Base-by-base conservation (phyloP, 2,113 vertebrate genomes). In the Pomatorhinus ruficollis region DNA sequence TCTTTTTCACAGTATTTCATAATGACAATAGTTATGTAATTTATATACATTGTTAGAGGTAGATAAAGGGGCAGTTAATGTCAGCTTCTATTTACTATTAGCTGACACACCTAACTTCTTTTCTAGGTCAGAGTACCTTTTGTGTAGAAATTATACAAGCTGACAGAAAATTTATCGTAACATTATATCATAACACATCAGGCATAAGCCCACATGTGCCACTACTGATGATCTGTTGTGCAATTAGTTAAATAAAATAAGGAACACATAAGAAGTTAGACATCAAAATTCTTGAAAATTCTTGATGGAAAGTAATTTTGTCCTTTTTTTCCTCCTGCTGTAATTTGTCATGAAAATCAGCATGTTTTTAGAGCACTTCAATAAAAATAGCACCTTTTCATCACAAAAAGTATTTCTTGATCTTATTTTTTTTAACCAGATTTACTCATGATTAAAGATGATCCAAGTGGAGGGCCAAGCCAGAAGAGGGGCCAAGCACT, bases 381-480 rank as follows among this genome's bases (percentile, higher is more conserved):
- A 70, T 87, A 84, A 86, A 93, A 95, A 91, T 87, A 92, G 39
- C 71, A 70, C 92, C 79, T 90, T 94, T 83, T 89, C 35, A 89
- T 95, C 30, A 59, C 11, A 77, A 77, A 92, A 95, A 92, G 24
- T n/a, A 77, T 69, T 90, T 87, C 47, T 86, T 86, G 30, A 20
- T 64, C 33, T 33, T 53, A 39, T 27, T 82, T 69, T 61, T 87
- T 93, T 71, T 9, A 35, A 56, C 47, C 25, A 95, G 80, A 91
- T 96, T 94, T 95, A 81, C 45, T 92, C 45, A 53, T 79, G 60
- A 89, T 94, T 95, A 95, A 84, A 95, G 89, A 95, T 92, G 45
- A 94, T 85, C 93, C 94, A 95, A 97, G n/a, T 25, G 30, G 44
- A 89, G 86, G 89, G 90, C 85, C 90, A 96, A 94, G 85, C 76